Evolutionary conservation across 2,113 vertebrate genomes (phyloP).

Genomic region (Genyomyrus donnyi): DNA sequence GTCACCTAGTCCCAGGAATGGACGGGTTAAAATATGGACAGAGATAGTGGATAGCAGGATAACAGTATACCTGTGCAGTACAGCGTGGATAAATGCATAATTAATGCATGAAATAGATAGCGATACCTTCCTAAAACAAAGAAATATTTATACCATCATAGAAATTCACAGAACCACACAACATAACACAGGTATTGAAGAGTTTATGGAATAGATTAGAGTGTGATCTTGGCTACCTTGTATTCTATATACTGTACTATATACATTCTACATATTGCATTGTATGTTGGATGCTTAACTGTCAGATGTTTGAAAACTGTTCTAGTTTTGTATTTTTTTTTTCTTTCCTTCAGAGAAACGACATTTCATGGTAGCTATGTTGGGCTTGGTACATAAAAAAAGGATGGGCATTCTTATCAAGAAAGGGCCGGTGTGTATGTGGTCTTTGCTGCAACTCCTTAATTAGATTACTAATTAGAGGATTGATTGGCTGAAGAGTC

Average conservation of each 20-base stretch:
- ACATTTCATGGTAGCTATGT: neutral
- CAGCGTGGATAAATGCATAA: neutral
- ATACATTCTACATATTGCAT: neutral
- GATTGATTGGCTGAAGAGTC: neutral
- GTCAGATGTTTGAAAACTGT: neutral
- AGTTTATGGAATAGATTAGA: neutral
- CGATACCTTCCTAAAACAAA: neutral
- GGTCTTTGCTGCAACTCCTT: neutral
- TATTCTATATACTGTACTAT: neutral
- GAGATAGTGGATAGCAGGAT: neutral
- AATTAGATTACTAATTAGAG: neutral
- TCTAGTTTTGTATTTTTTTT: neutral
- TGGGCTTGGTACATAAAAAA: neutral
- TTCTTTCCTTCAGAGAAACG: neutral
- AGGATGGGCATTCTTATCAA: neutral
- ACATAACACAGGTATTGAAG: neutral
- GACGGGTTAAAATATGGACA: neutral
- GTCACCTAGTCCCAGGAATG: neutral
- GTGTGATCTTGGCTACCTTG: neutral
- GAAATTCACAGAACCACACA: neutral
- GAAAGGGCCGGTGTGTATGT: neutral
- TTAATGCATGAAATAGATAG: neutral
- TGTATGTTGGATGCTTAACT: neutral
- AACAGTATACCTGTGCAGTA: neutral
- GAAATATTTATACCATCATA: conserved; percentile 1